Evolutionary conservation across 2,113 vertebrate genomes (phyloP).

Genomic region (Grantiella picta): DNA sequence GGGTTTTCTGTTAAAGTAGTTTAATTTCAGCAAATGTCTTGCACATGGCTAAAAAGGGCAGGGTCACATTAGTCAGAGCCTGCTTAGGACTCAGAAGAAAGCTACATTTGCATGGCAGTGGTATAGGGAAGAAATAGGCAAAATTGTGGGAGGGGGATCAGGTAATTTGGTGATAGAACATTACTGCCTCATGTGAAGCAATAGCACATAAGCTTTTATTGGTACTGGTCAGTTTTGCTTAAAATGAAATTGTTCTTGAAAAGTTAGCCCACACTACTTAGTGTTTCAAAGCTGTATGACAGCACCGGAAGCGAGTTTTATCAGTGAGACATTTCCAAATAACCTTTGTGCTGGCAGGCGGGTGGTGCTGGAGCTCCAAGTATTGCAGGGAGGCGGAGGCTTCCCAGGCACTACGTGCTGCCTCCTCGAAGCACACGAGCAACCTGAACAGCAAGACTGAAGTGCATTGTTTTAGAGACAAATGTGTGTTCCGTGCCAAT

Average conservation of each 20-base stretch:
- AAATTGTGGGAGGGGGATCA: neutral
- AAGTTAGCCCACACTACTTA: rapidly evolving
- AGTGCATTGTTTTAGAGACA: neutral
- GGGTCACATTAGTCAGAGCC: neutral
- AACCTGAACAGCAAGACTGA: neutral
- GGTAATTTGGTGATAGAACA: neutral
- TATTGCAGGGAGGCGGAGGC: neutral
- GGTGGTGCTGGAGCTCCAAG: neutral
- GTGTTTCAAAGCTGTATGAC: neutral
- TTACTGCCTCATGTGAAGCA: neutral
- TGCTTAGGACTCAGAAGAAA: neutral
- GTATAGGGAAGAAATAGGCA: neutral
- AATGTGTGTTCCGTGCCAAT: neutral
- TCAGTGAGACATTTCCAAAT: neutral
- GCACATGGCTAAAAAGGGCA: neutral
- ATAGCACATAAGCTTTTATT: neutral
- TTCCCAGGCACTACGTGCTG: rapidly evolving
- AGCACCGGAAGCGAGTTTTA: neutral
- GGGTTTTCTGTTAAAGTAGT: neutral
- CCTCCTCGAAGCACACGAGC: neutral
- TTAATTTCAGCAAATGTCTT: neutral
- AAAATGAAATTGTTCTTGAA: neutral
- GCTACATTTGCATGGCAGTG: rapidly evolving
- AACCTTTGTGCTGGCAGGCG: neutral
- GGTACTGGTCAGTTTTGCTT: neutral